phyloP scores from a whole-genome alignment of 1,140 invertebrate genomes.

The Panulirus ornatus region DNA sequence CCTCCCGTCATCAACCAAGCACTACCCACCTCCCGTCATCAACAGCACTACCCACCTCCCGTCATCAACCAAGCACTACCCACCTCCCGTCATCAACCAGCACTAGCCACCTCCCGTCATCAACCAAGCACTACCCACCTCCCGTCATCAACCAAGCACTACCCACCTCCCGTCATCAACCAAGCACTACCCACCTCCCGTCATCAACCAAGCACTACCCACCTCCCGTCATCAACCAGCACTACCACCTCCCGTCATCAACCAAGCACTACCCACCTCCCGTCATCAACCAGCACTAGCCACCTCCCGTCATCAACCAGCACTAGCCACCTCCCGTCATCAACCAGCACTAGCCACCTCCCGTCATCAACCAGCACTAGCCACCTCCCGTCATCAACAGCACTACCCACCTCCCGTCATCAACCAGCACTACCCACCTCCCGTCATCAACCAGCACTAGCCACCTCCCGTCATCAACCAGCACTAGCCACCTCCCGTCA shows the following conservation, averaged over 20 bases:
- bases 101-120: no score
- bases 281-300: background rate
- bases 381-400: no score
- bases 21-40: background rate
- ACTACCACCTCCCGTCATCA: no score
- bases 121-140: no score
- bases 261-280: no score
- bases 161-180: background rate
- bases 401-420: no score
- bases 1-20: background rate
- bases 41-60: no score
- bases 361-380: background rate
- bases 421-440: background rate
- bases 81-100: background rate
- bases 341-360: background rate
- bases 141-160: background rate
- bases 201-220: background rate
- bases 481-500: no score
- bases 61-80: background rate
- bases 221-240: background rate
- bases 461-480: background rate
- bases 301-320: background rate
- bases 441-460: background rate
- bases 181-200: no score
- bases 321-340: no score